phyloP scores from a whole-genome alignment of 2,113 vertebrate genomes.

The Nipponia nippon region DNA sequence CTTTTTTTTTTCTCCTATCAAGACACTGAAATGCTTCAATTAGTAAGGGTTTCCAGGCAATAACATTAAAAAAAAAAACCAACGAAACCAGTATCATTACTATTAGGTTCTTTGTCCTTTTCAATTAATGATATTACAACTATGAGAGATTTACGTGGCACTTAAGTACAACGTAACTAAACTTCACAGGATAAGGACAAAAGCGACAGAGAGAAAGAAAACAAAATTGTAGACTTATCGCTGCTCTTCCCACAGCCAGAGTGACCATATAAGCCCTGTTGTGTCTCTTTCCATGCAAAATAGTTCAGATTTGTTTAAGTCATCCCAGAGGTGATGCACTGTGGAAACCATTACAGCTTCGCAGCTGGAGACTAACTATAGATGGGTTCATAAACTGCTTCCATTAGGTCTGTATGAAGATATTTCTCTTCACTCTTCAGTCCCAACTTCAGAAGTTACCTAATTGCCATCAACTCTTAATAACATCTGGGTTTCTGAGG shows the following conservation, averaged over 20 bases:
- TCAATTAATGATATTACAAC: not conserved
- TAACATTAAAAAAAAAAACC: not conserved
- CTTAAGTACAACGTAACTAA: not conserved
- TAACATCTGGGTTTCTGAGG: not conserved
- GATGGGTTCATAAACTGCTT: not conserved
- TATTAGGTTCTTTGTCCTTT: not conserved
- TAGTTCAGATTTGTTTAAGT: not conserved
- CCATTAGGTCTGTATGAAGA: not conserved
- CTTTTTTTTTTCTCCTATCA: not conserved
- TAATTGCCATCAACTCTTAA: not conserved
- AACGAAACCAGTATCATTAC: not conserved
- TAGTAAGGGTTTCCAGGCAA: not conserved
- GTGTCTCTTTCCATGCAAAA: not conserved
- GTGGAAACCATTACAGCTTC: not conserved
- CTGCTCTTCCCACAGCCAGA: not conserved
- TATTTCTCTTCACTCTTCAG: not conserved
- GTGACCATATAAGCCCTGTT: not conserved
- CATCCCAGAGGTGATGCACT: not conserved
- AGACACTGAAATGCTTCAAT: not conserved
- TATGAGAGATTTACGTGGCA: not conserved
- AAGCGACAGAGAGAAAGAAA: not conserved
- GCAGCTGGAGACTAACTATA: not conserved
- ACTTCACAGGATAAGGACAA: not conserved
- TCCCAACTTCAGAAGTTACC: not conserved
- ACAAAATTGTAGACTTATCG: not conserved